phyloP scores from a whole-genome alignment of 1,140 invertebrate species.

The Dryas iulia region DNA sequence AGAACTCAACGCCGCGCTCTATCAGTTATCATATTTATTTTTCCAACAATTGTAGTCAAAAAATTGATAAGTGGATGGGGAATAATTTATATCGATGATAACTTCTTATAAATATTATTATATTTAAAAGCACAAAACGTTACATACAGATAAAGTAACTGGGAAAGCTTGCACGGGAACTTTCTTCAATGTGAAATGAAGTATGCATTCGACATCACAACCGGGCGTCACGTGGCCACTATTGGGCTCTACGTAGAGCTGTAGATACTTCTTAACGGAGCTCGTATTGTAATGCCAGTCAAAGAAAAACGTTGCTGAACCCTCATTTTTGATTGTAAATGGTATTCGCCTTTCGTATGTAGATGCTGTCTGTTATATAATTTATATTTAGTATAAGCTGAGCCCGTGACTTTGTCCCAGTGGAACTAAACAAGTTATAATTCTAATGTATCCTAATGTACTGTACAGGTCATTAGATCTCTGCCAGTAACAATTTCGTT shows the following conservation, averaged over 20 bases:
- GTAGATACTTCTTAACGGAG: constrained; percentile 60
- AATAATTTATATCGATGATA: too few species aligned
- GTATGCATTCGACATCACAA: constrained; percentile 49
- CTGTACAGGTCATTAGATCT: too few species aligned
- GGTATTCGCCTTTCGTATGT: constrained; percentile 65
- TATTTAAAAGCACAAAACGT: not conserved
- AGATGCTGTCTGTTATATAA: constrained; percentile 58
- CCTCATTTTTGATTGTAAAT: constrained; percentile 68
- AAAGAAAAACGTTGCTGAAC: constrained; percentile 68
- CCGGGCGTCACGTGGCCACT: constrained; percentile 56
- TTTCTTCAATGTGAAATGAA: constrained; percentile 61
- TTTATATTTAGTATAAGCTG: not conserved
- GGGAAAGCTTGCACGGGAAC: constrained; percentile 66
- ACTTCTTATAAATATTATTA: too few species aligned
- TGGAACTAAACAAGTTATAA: too few species aligned
- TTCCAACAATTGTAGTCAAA: too few species aligned
- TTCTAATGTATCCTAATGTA: not conserved
- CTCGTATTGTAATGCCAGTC: constrained; percentile 59
- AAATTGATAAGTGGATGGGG: too few species aligned
- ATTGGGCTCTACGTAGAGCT: constrained; percentile 54
- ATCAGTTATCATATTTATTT: too few species aligned
- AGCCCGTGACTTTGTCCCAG: too few species aligned
- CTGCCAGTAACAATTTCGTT: too few species aligned
- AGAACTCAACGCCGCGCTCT: too few species aligned
- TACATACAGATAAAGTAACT: constrained; percentile 55